A percentile compares a stretch with the other conserved stretches of the same genome.
These are phyloP conservation scores for western clawed frog (Xenopus tropicalis) DNA, from an alignment of 2,113 vertebrate species.

Conservation along the genomic window UCB_Xtro_10.0 CM004451.2:90015001-90015500, in stretches of 20 bases:
- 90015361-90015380: too few relatives aligned
- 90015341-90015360: too few relatives aligned
- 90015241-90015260: too few relatives aligned
- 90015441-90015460: not conserved
- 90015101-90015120: too few relatives aligned
- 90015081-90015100: too few relatives aligned
- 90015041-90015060: not conserved
- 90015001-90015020: not conserved
- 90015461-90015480: not conserved
- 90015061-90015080: not conserved
- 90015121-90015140: too few relatives aligned
- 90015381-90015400: too few relatives aligned
- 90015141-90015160: not conserved
- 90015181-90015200: not conserved
- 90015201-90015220: not conserved
- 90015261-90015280: too few relatives aligned
- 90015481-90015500: not conserved
- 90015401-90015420: not conserved
- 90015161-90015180: not conserved
- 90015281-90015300: too few relatives aligned
- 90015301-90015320: too few relatives aligned
- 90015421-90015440: not conserved
- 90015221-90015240: too few relatives aligned
- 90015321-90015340: too few relatives aligned
- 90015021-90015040: not conserved